phyloP scores from a whole-genome alignment of 2,888 invertebrate species.

The Drosophila nigricruria region DNA sequence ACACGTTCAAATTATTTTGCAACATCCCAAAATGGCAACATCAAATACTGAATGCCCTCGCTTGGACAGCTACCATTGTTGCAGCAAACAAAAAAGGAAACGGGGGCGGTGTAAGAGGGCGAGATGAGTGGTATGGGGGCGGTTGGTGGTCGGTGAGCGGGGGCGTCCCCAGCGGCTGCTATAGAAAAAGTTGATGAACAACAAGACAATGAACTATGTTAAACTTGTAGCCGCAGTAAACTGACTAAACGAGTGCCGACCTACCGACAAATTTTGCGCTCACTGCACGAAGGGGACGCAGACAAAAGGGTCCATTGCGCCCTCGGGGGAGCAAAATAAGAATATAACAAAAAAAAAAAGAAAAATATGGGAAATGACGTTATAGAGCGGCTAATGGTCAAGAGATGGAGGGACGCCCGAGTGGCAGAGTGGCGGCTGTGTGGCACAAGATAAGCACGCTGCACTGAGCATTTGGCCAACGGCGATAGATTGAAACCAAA shows the following conservation, averaged over 20 bases:
- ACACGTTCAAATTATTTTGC: conserved; percentile 63
- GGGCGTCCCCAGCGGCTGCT: conserved; percentile 47
- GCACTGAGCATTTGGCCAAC: conserved; percentile 57
- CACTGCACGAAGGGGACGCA: conserved; percentile 28
- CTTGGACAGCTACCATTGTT: conserved; percentile 45
- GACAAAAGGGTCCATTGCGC: conserved; percentile 59
- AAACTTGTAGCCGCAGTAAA: conserved; percentile 66
- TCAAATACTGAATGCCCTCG: conserved; percentile 39
- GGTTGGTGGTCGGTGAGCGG: not conserved
- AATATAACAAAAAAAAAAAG: conserved; percentile 1
- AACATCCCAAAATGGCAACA: conserved; percentile 46
- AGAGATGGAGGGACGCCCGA: conserved; percentile 6
- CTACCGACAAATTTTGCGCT: conserved; percentile 57
- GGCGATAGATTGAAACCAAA: conserved; percentile 55
- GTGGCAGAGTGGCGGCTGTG: conserved; percentile 62
- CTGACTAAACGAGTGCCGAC: conserved; percentile 39
- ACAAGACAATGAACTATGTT: conserved; percentile 76
- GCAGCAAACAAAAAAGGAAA: conserved; percentile 8
- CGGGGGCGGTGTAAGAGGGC: not conserved
- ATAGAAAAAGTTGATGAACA: conserved; percentile 72
- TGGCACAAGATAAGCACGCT: conserved; percentile 67
- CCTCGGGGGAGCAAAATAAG: conserved; percentile 53
- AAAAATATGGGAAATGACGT: conserved; percentile 49
- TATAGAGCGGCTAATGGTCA: conserved; percentile 65
- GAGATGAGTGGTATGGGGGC: not conserved